phyloP scores from a whole-genome alignment of 2,888 invertebrate species.

The Ophonus ardosiacus region DNA sequence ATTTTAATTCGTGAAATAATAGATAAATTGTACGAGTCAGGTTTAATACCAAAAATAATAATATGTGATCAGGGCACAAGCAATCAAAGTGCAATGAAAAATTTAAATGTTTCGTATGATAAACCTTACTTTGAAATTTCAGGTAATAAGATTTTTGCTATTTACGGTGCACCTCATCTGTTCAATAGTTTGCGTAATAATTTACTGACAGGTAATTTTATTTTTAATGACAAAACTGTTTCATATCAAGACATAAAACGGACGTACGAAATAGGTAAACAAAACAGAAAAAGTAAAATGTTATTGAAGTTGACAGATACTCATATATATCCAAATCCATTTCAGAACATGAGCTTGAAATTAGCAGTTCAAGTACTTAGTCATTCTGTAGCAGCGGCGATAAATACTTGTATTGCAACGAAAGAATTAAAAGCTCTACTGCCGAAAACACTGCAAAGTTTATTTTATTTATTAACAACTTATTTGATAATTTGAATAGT shows the following conservation, averaged over 20 bases:
- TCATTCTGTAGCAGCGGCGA: too few species aligned
- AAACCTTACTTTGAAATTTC: conserved; percentile 10
- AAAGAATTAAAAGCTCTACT: conserved; percentile 8
- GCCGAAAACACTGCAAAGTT: not conserved
- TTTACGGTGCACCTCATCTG: not conserved
- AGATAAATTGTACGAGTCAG: too few species aligned
- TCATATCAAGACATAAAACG: conserved; percentile 5
- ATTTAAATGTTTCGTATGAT: too few species aligned
- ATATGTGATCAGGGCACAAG: too few species aligned
- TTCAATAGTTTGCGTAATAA: conserved; percentile 5
- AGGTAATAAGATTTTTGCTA: not conserved
- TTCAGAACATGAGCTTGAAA: conserved; percentile 59
- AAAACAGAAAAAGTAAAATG: conserved; percentile 39
- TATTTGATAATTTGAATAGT: conserved; percentile 13
- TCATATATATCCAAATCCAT: conserved; percentile 45
- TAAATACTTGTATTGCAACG: conserved; percentile 21
- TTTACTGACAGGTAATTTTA: conserved; percentile 7
- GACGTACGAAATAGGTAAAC: conserved; percentile 13
- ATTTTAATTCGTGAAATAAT: too few species aligned
- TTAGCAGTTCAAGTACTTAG: conserved; percentile 44
- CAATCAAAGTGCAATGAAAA: too few species aligned
- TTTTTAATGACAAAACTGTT: not conserved
- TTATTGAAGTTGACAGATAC: conserved; percentile 51
- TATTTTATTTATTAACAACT: too few species aligned
- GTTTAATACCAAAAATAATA: too few species aligned